These are phyloP conservation scores for Paramormyrops kingsleyae DNA, from an alignment of 2,113 vertebrate species.

Conservation along the genomic window DNA sequence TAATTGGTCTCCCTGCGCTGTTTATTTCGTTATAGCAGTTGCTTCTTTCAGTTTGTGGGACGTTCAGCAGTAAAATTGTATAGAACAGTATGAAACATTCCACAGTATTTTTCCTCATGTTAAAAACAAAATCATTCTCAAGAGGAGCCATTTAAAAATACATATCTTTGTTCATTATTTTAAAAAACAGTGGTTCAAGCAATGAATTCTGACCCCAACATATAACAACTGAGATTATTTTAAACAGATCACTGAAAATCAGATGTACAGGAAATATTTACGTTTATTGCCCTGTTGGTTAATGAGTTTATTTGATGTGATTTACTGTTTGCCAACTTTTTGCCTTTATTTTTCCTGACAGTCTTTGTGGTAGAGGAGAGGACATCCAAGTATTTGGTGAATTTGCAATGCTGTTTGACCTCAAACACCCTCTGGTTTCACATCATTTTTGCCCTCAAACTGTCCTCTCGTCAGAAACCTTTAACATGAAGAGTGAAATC, in stretches of 20 bases:
- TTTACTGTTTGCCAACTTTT: slow-evolving; percentile 11
- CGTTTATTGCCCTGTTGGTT: slow-evolving; percentile 3
- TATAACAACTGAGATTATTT: background rate
- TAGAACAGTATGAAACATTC: background rate
- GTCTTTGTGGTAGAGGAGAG: background rate
- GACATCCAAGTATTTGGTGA: background rate
- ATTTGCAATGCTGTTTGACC: background rate
- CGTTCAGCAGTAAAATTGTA: background rate
- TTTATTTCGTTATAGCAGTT: background rate
- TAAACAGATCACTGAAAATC: background rate
- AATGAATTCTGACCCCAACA: background rate
- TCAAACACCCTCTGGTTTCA: background rate
- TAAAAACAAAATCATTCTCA: background rate
- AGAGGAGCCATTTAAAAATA: background rate
- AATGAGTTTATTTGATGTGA: slow-evolving; percentile 19
- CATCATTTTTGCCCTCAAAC: background rate
- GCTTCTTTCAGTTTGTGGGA: background rate
- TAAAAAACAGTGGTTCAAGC: background rate
- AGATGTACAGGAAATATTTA: background rate
- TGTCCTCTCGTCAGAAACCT: background rate
- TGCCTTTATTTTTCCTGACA: background rate
- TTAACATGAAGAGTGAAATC: background rate
- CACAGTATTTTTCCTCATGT: background rate
- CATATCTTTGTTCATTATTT: background rate
- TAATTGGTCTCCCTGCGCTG: background rate